Evolutionary conservation across 2,797 vertebrate species (phyloP), one percentile per base, ranked within the genome.

Genomic region (Peromyscus melanophrys): DNA sequence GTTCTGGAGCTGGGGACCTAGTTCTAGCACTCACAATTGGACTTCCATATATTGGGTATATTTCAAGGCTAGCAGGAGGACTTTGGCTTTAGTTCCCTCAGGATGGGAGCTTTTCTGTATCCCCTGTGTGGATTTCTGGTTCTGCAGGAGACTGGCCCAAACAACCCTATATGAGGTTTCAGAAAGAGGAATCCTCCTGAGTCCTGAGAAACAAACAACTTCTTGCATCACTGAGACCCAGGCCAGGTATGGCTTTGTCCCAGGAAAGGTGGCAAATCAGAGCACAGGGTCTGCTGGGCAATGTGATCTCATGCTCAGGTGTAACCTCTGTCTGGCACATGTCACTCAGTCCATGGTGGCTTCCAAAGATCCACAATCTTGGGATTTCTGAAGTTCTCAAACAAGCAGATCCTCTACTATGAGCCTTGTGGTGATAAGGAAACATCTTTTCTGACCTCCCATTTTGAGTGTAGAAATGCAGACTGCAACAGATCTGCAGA

Each of bases 381-480:
- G 80, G 40, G n/a, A 13, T 73, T 71, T 49, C 55, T 55, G 52
- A 21, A 27, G 34, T 63, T 89, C 31, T 37, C 25, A 52, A 57
- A 29, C 5, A 29, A 46, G 25, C 7, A 95, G 31, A 78, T 69
- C 4, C 43, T 88, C 9, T 23, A 40, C 10, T 55, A 6, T 10
- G 82, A 88, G n/a, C 65, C 52, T 92, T 9, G 16, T 0, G 27
- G n/a, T 63, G 27, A 92, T 46, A 25, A 52, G 34, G 77, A 95
- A 96, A 80, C 11, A 76, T 73, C 29, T 5, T 95, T 84, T 78
- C 43, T 92, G 55, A n/a, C 19, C 43, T 84, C 17, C 37, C 16
- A 61, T 52, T 89, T 90, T 95, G n/a, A 83, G 19, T 67, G 31
- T 78, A 88, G 77, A 85, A 95, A 92, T 69, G 40, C n/a, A 85